These are phyloP conservation scores for Musca domestica DNA, from an alignment of 1,140 invertebrate genomes.

Conservation along the genomic window DNA sequence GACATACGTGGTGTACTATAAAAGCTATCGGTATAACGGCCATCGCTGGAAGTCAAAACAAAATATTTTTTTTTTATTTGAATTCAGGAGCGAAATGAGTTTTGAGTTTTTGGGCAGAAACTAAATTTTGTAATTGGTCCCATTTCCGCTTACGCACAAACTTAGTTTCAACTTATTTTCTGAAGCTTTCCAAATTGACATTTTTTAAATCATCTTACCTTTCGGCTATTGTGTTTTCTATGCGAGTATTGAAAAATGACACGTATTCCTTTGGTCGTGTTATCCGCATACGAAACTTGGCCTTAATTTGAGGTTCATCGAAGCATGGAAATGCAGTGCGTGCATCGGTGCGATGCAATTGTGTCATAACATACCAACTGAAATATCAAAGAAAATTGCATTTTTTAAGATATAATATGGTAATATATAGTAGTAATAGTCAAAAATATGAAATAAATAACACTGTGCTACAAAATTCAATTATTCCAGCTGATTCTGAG, in stretches of 20 bases:
- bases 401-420: no score
- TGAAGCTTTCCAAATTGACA: no score
- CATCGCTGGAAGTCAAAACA: constrained; percentile 26
- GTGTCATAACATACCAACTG: constrained; percentile 70
- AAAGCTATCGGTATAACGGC: constrained; percentile 38
- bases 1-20: constrained; percentile 68
- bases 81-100: background rate
- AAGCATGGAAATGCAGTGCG: constrained; percentile 86
- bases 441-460: no score
- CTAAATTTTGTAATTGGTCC: background rate
- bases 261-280: constrained; percentile 58
- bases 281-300: constrained; percentile 69
- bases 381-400: constrained; percentile 23
- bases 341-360: constrained; percentile 81
- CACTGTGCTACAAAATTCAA: no score
- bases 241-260: constrained; percentile 58
- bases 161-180: no score
- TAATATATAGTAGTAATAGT: no score
- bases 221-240: constrained; percentile 20
- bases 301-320: constrained; percentile 85
- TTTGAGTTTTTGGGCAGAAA: background rate
- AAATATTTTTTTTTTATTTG: background rate
- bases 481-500: no score
- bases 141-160: constrained; percentile 31
- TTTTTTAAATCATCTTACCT: constrained; percentile 28